Conservation (phyloP, 2,797 vertebrate genomes). For the Anas georgica region DNA sequence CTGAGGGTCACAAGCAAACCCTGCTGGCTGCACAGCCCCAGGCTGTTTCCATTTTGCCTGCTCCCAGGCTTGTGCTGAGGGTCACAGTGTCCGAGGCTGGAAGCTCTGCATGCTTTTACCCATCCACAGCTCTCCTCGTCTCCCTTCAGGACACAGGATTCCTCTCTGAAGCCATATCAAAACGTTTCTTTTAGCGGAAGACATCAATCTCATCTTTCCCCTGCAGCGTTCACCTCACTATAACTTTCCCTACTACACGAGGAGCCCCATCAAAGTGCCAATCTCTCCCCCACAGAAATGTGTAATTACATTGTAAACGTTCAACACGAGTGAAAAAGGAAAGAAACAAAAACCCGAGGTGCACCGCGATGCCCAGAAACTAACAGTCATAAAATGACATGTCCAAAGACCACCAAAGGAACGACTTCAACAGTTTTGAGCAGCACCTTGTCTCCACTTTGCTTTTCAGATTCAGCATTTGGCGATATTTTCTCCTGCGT, state of each 20-base stretch:
- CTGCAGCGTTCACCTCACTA: not conserved
- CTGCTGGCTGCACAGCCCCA: not conserved
- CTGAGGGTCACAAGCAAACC: not conserved
- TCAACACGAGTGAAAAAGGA: not conserved
- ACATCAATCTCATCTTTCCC: not conserved
- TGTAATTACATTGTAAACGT: not conserved
- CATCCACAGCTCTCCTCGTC: not conserved
- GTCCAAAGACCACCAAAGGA: not conserved
- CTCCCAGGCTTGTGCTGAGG: not conserved
- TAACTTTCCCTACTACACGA: not conserved
- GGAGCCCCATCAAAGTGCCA: not conserved
- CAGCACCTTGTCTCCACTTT: not conserved
- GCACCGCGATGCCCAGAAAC: not conserved
- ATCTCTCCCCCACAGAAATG: not conserved
- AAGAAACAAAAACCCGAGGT: not conserved
- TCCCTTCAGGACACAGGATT: not conserved
- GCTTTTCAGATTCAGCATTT: conserved; percentile 4
- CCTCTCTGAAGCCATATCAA: not conserved
- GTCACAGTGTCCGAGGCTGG: not conserved
- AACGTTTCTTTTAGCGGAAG: not conserved
- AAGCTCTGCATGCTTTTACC: not conserved
- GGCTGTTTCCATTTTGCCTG: not conserved
- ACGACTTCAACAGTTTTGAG: not conserved
- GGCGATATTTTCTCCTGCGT: not conserved
- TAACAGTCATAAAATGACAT: not conserved